These are phyloP conservation scores for Euzophera pinguis DNA, from an alignment of 2,888 invertebrate genomes.

Conservation along the genomic window DNA sequence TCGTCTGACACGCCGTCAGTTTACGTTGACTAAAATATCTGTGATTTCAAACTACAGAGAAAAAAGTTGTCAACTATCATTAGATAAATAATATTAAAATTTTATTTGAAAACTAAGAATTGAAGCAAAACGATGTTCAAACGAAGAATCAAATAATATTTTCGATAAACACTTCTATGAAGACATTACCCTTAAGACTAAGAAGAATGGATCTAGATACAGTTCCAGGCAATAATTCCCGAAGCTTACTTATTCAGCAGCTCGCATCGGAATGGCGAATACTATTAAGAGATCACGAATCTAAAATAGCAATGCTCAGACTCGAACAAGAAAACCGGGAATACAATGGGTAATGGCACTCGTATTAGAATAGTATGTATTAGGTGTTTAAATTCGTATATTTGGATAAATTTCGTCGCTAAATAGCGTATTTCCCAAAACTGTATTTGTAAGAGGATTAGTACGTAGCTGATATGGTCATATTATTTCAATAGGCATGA, in stretches of 20 bases:
- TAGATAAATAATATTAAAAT: no score
- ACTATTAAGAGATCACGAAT: slow-evolving; percentile 69
- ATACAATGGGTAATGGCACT: slow-evolving; percentile 47
- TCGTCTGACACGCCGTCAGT: no score
- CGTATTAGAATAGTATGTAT: slow-evolving; percentile 30
- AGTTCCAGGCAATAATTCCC: slow-evolving; percentile 29
- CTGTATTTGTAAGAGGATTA: no score
- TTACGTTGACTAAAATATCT: no score
- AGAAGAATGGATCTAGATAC: slow-evolving; percentile 18
- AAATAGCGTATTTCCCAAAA: not conserved
- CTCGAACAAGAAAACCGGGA: slow-evolving; percentile 44
- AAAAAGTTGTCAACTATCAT: no score
- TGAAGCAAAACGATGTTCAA: no score
- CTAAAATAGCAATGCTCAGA: slow-evolving; percentile 57
- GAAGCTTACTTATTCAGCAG: slow-evolving; percentile 39
- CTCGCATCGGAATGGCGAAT: slow-evolving; percentile 49
- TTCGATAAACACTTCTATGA: not conserved
- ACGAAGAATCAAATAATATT: no score
- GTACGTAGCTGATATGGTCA: no score
- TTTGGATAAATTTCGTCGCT: slow-evolving; percentile 8
- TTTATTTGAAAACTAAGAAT: no score
- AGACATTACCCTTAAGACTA: not conserved
- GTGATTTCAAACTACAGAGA: no score
- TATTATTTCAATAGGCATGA: no score
- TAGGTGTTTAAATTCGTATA: slow-evolving; percentile 19